These are phyloP conservation scores for Deilephila elpenor DNA, from an alignment of 2,888 invertebrate species.

Conservation along the genomic window DNA sequence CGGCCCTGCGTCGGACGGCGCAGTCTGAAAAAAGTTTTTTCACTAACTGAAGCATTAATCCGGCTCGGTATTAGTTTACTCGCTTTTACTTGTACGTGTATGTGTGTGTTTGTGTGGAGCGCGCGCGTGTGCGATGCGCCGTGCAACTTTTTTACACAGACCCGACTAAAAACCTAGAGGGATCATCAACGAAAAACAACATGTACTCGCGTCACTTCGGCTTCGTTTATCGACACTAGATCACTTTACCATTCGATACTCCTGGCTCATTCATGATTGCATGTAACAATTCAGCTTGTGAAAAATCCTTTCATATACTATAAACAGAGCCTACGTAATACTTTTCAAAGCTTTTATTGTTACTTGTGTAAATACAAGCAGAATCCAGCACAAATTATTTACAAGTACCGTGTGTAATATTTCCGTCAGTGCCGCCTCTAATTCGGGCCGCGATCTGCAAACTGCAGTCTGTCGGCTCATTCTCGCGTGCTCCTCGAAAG, in stretches of 20 bases:
- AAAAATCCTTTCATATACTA: too few species aligned
- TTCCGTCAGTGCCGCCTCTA: slow-evolving; percentile 42
- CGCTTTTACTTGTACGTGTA: slow-evolving; percentile 74
- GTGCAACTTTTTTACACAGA: slow-evolving; percentile 80
- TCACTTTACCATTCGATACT: too few species aligned
- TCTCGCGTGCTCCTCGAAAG: slow-evolving; percentile 73
- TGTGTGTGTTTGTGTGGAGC: slow-evolving; percentile 53
- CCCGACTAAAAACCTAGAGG: slow-evolving; percentile 35
- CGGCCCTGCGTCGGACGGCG: slow-evolving; percentile 80
- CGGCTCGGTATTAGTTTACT: slow-evolving; percentile 84
- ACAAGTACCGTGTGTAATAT: not conserved
- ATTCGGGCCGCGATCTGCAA: slow-evolving; percentile 50
- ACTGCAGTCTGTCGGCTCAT: slow-evolving; percentile 65
- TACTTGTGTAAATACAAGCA: too few species aligned
- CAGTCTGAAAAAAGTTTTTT: slow-evolving; percentile 85
- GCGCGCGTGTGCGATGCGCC: slow-evolving; percentile 70
- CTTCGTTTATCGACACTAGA: not conserved
- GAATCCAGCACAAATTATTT: not conserved
- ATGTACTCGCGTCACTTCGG: not conserved
- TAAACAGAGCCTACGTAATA: too few species aligned
- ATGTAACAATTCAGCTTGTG: too few species aligned
- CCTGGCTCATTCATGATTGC: too few species aligned
- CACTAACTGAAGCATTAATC: slow-evolving; percentile 86
- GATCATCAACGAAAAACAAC: slow-evolving; percentile 1
- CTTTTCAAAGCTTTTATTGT: too few species aligned